Evolutionary conservation across 1,140 invertebrate species (phyloP).

Genomic region (Drosophila seguyi): DNA sequence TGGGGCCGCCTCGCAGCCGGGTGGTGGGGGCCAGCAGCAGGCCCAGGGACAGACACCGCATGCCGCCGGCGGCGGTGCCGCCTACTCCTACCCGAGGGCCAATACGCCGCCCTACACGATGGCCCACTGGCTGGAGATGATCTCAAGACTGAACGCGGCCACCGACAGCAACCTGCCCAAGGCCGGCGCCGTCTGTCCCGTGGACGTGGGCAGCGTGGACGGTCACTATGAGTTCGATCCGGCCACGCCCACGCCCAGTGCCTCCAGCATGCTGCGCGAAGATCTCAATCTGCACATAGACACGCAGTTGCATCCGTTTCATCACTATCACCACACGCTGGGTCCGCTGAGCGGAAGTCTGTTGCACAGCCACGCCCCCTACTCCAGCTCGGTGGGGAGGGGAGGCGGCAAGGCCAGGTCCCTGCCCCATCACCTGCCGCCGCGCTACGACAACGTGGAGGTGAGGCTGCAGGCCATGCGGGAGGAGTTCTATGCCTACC

Average conservation of each 20-base stretch:
- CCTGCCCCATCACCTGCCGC: slow-evolving; percentile 85
- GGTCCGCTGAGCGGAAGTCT: slow-evolving; percentile 75
- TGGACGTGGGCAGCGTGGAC: slow-evolving; percentile 95
- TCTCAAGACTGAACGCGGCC: slow-evolving; percentile 86
- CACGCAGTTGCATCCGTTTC: slow-evolving; percentile 45
- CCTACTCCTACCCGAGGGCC: slow-evolving; percentile 53
- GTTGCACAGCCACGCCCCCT: slow-evolving; percentile 78
- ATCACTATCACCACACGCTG: slow-evolving; percentile 61
- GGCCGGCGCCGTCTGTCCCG: slow-evolving; percentile 84
- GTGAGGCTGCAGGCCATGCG: slow-evolving; percentile 97
- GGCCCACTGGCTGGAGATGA: slow-evolving; percentile 88
- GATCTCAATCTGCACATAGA: slow-evolving; percentile 83
- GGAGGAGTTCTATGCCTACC: slow-evolving; percentile 97
- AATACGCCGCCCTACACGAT: slow-evolving; percentile 87
- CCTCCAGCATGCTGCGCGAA: slow-evolving; percentile 86
- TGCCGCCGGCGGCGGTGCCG: slow-evolving; percentile 14
- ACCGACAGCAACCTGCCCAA: slow-evolving; percentile 86
- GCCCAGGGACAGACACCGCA: slow-evolving; percentile 67
- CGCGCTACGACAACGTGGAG: slow-evolving; percentile 93
- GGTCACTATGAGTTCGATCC: slow-evolving; percentile 97
- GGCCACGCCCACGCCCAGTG: slow-evolving; percentile 90
- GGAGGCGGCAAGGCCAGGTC: slow-evolving; percentile 61
- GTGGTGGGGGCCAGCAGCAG: slow-evolving; percentile 41
- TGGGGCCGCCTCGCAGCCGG: slow-evolving; percentile 33
- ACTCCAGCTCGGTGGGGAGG: not conserved